phyloP scores from a whole-genome alignment of 2,888 invertebrate genomes.

The Pristionchus maxplancki region DNA sequence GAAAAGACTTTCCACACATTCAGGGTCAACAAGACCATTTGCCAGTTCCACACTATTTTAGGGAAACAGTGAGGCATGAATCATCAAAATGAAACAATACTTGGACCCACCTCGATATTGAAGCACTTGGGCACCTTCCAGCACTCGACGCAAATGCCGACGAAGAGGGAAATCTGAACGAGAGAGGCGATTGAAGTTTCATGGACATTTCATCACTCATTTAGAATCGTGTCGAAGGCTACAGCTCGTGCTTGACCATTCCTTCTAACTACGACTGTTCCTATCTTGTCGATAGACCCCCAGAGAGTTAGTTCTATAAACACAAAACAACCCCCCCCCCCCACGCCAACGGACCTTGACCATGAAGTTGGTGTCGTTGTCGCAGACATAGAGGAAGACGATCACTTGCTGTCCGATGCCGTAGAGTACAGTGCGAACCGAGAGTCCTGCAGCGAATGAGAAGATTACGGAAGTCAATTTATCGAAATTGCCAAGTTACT shows the following conservation, averaged over 20 bases:
- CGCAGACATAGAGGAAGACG: slow-evolving; percentile 95
- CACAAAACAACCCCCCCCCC: slow-evolving; percentile 81
- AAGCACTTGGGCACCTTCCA: slow-evolving; percentile 97
- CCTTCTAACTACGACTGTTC: background rate
- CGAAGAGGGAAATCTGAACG: slow-evolving; percentile 88
- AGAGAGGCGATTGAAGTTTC: background rate
- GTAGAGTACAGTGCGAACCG: slow-evolving; percentile 86
- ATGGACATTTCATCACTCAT: too few species aligned
- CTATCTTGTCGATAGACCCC: background rate
- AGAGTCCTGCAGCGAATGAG: slow-evolving; percentile 83
- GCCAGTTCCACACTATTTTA: too few species aligned
- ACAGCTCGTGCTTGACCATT: background rate
- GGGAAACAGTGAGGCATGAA: too few species aligned
- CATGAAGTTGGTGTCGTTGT: slow-evolving; percentile 98
- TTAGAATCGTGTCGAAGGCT: too few species aligned
- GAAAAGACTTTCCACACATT: too few species aligned
- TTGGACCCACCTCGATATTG: slow-evolving; percentile 82
- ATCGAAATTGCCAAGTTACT: background rate
- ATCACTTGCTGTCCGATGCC: slow-evolving; percentile 96
- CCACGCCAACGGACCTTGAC: slow-evolving; percentile 81
- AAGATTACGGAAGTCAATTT: slow-evolving; percentile 79
- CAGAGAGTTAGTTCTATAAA: too few species aligned
- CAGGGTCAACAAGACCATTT: too few species aligned
- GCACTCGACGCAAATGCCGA: slow-evolving; percentile 94
- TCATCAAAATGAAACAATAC: too few species aligned